Conservation (phyloP, 2,797 vertebrate genomes). For the Buceros bicornis region DNA sequence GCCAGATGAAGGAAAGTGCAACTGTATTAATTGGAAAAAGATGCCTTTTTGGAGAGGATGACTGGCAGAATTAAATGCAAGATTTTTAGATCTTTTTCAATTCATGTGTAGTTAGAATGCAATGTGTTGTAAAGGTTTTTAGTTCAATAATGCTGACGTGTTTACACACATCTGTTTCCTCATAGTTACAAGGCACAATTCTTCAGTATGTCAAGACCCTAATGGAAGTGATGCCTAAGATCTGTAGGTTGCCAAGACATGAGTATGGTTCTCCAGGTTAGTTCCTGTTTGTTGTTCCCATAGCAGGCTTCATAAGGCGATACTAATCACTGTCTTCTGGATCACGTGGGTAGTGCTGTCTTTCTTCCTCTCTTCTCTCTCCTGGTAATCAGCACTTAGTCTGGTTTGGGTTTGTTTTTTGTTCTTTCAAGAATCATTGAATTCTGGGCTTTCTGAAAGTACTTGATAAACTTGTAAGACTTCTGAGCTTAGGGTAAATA, state of each 20-base stretch:
- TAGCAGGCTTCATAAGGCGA: not conserved
- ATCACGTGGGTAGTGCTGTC: not conserved
- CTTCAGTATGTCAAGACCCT: slow-evolving; percentile 88
- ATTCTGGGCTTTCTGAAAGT: not conserved
- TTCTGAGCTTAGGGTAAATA: not conserved
- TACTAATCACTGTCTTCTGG: not conserved
- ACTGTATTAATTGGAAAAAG: not conserved
- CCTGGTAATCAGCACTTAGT: not conserved
- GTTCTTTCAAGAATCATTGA: not conserved
- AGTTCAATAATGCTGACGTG: not conserved
- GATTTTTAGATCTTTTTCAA: not conserved
- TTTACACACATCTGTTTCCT: not conserved
- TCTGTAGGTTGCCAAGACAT: slow-evolving; percentile 86
- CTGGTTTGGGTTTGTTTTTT: not conserved
- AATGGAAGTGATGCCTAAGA: slow-evolving; percentile 91
- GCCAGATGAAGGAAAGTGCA: not conserved
- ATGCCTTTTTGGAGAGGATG: not conserved
- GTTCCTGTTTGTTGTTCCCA: slow-evolving; percentile 7
- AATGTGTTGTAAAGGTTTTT: not conserved
- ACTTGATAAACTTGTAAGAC: not conserved
- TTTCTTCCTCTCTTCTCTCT: not conserved
- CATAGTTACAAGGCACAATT: slow-evolving; percentile 86
- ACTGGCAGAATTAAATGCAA: not conserved
- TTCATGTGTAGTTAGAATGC: not conserved
- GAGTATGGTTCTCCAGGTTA: slow-evolving; percentile 88